Evolutionary conservation across 2,797 vertebrate species (phyloP), one percentile per base, ranked within the genome.

Genomic region (Mergus octosetaceus): DNA sequence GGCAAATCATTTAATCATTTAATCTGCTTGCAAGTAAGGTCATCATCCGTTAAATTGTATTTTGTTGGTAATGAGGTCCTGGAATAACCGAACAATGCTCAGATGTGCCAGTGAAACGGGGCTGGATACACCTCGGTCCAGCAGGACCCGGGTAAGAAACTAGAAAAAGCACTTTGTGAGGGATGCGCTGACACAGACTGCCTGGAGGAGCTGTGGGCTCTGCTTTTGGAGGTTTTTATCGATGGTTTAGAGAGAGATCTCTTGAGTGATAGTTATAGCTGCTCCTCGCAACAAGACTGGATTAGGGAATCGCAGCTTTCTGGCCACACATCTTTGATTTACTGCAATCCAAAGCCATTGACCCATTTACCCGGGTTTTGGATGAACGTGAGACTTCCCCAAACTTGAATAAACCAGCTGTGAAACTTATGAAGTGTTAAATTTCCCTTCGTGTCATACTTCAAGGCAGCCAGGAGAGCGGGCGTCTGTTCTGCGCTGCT

Each of bases 1-100:
- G 86, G 89, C 87, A 93, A 91, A 91, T 89, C 85, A 56, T 92
- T 95, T 28, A 91, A 58, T 91, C 56, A 9, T 87, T 96, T 94
- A 94, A 96, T 95, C 92, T 87, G 39, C 92, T 85, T 28, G 80
- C 39, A 57, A 77, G 69, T 7, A 41, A 85, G 95, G 94, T 96
- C 92, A 74, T 69, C 74, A 21, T 69, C 87, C 91, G 39, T 96
- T 94, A 93, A 57, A 69, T 88, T 84, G 66, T 49, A 1, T 70
- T 76, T 96, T 68, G 74, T 64, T 51, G 77, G 82, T 88, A 94
- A 79, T 54, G 18, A 85, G 87, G 77, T 36, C 84, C 45, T 27
- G 94, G 86, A 93, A 91, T 93, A 91, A 94, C 70, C 88, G 71
- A 65, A 20, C 0, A 4, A 20, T 17, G 69, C 53, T 94, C 93